Base-by-base conservation (phyloP, 2,888 invertebrate genomes). In the Xylota sylvarum region DNA sequence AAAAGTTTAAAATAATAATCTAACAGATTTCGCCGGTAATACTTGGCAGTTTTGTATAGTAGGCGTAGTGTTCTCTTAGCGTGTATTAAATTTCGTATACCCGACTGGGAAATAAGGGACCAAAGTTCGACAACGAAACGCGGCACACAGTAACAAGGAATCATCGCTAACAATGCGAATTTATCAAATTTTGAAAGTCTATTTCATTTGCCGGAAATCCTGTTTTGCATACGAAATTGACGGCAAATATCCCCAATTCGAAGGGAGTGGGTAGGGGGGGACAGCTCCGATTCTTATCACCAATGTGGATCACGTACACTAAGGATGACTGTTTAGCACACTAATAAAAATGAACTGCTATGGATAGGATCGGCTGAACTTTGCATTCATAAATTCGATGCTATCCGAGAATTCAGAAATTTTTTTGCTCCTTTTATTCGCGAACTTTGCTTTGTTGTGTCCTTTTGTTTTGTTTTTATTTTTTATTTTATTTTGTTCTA, bases 171-270 rank as follows among this genome's bases (percentile, higher is more conserved):
- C 86, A 86, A 86, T 82, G 86, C 69, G 86, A 82, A 86, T 82
- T 86, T 86, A 86, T 86, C 86, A 86, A 86, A 86, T 86, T 86
- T 82, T 86, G 77, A 86, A 86, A 86, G 86, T 86, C 86, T 86
- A 86, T 86, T 86, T 86, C 86, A 86, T 86, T 82, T 86, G 86
- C 67, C 72, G 77, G 77, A 77, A 82, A 73, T 82, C 82, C 86
- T 86, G 86, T 82, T 86, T 86, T 86, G 86, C 86, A 86, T 86
- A 86, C 86, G 52, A 86, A 86, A 86, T 86, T 86, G 82, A 77
- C 62, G 62, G 67, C 82, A 82, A 86, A 86, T 82, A 86, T 64
- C 55, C 56, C 65, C 55, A 35, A 76, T 64, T 69, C 27, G 60
- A n/a, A 6, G 40, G 19, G 19, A 10, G 37, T 5, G 32, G 32